A percentile compares a stretch with the other conserved stretches of the same genome.
Conservation (phyloP, 2,113 vertebrate genomes). For the Leucopsar rothschildi region DNA sequence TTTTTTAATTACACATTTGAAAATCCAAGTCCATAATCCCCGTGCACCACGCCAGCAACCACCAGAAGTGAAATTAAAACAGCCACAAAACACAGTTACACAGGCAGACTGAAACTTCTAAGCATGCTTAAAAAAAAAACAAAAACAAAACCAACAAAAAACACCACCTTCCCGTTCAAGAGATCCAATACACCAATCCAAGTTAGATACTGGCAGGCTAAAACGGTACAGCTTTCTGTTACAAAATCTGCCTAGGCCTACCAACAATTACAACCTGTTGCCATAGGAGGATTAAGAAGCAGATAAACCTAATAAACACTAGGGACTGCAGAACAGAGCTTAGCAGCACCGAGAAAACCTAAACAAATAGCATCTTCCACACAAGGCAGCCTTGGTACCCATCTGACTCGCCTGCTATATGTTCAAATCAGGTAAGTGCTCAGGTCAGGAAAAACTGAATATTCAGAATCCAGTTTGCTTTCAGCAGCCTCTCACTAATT, state of each 20-base stretch:
- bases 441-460: background rate
- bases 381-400: background rate
- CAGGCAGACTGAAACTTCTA: background rate
- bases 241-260: background rate
- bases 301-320: background rate
- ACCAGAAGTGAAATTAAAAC: background rate
- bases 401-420: background rate
- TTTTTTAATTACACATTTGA: background rate
- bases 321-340: background rate
- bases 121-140: background rate
- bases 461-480: background rate
- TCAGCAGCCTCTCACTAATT: background rate
- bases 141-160: background rate
- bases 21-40: background rate
- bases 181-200: background rate
- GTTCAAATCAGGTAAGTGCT: fast-evolving
- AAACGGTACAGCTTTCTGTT: background rate
- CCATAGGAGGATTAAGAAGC: background rate
- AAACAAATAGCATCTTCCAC: background rate
- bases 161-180: background rate
- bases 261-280: conserved; percentile 13
- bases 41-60: background rate
- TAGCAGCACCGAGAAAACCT: background rate
- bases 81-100: background rate
- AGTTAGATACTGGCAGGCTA: background rate